Evolutionary conservation across 92 coral and sea anemone genomes (phyloP), one percentile per base, ranked within the genome.

Genomic region (Paramuricea clavata): DNA sequence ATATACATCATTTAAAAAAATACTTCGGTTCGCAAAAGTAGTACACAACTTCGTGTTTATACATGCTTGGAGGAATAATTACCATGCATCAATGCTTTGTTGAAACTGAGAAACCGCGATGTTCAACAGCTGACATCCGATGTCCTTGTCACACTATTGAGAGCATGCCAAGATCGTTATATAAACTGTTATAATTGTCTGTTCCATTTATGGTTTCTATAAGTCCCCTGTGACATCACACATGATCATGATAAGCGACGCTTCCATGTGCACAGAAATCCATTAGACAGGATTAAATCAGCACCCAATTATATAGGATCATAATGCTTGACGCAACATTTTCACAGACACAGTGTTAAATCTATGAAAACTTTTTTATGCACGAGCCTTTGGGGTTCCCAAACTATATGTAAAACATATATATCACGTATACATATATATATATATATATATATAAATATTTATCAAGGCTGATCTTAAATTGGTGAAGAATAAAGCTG

Each of bases 261-360:
- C 6, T 31, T 65, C 19, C 1, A 65, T 28, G 28, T 65, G 72
- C 36, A 65, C 72, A 65, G 72, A 65, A 64, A 65, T 33, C 72
- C 72, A 65, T 65, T 65, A 65, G n/a, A 31, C 17, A 27, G 72
- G 22, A 65, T 65, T 65, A 65, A 65, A 65, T 65, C 41, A 26
- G 21, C 0, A 65, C 34, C 35, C n/a, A 65, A 65, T 65, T 65
- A 65, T 2, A n/a, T n/a, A n/a, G n/a, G n/a, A n/a, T n/a, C 23
- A 21, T 19, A 65, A 65, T 65, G 41, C 39, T 31, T 28, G 39
- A 65, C n/a, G 19, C 36, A 28, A 65, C 31, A 28, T 11, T 28
- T 28, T 31, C 39, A 65, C 72, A 39, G n/a, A n/a, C n/a, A n/a
- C n/a, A 39, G 44, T 39, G 5, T 39, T 4, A 39, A 39, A 39